A percentile compares a stretch with the other conserved stretches of the same genome.
Conservation (phyloP, 2,797 vertebrate genomes). For the Simalia tracyae region DNA sequence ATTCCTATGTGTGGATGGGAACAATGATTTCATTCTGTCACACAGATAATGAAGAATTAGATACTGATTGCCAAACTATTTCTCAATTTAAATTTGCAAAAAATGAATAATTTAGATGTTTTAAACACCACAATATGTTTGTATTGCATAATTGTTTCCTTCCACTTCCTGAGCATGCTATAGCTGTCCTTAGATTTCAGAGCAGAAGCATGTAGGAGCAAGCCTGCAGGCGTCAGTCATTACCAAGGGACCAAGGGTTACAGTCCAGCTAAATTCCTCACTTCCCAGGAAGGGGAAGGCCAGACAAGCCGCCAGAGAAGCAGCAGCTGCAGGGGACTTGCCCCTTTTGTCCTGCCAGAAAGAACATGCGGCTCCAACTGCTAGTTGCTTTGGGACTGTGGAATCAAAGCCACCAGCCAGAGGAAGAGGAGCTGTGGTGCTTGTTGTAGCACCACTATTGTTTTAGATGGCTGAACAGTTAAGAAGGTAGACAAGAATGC, state of each 20-base stretch:
- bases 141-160: background rate
- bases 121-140: background rate
- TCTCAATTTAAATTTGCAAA: background rate
- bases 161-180: background rate
- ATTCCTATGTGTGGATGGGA: background rate
- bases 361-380: background rate
- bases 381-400: background rate
- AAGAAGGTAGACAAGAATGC: background rate
- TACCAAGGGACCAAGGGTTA: background rate
- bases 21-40: background rate
- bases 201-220: background rate
- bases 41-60: background rate
- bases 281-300: background rate
- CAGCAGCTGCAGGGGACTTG: background rate
- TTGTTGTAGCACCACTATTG: background rate
- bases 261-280: too few species aligned
- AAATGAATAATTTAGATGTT: too few species aligned
- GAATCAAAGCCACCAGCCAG: background rate
- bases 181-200: background rate
- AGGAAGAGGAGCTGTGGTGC: background rate
- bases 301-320: background rate
- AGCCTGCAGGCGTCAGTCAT: background rate
- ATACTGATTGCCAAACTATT: background rate
- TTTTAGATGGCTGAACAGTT: background rate
- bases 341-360: background rate